A percentile compares a stretch with the other conserved stretches of the same genome.
Conservation (phyloP, 2,797 vertebrate species). For the Malurus leucopterus region DNA sequence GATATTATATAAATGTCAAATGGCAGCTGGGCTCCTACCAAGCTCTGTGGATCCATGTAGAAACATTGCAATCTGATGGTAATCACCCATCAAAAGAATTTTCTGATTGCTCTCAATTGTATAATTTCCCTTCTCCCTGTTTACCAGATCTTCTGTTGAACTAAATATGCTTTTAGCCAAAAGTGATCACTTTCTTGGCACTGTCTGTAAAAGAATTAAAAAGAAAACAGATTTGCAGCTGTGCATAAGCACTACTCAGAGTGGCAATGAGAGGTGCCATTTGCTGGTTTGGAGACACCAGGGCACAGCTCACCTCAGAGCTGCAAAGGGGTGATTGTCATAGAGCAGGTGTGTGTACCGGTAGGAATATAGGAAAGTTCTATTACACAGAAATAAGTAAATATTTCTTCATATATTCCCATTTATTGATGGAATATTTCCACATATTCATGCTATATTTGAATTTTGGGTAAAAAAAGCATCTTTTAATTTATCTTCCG, state of each 20-base stretch:
- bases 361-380: not conserved
- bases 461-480: not conserved
- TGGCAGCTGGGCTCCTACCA: not conserved
- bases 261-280: not conserved
- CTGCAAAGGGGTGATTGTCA: not conserved
- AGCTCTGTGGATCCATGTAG: not conserved
- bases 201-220: not conserved
- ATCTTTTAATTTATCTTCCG: not conserved
- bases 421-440: not conserved
- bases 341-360: not conserved
- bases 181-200: conserved; percentile 10
- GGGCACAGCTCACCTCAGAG: not conserved
- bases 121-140: conserved; percentile 1
- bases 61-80: conserved; percentile 10
- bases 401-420: not conserved
- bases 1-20: conserved; percentile 12
- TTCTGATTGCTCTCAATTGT: conserved; percentile 5
- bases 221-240: not conserved
- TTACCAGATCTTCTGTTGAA: conserved; percentile 14
- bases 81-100: conserved; percentile 22
- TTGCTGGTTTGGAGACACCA: not conserved
- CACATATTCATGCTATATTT: not conserved
- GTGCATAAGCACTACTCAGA: not conserved
- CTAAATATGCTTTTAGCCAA: conserved; percentile 11
- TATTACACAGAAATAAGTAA: not conserved